Conservation (phyloP, 1,140 invertebrate genomes). For the Drosophila repletoides region DNA sequence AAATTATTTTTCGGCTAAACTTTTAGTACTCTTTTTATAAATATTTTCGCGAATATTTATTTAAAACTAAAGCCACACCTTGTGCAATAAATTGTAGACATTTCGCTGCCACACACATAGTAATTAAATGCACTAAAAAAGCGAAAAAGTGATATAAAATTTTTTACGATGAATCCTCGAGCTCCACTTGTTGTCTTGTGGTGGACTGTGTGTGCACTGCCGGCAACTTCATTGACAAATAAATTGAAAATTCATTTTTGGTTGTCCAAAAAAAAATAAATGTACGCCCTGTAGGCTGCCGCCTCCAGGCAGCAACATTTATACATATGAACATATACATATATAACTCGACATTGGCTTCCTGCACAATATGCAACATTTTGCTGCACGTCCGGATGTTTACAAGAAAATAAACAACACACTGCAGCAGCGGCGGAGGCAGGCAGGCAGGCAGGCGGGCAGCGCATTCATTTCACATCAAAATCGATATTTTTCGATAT, state of each 20-base stretch:
- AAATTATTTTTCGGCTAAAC: constrained; percentile 47
- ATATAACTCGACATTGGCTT: constrained; percentile 38
- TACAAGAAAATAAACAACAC: constrained; percentile 75
- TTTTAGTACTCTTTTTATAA: constrained; percentile 21
- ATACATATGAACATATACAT: constrained; percentile 13
- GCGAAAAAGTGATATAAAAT: constrained; percentile 61
- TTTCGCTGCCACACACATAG: constrained; percentile 51
- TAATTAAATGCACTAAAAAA: constrained; percentile 67
- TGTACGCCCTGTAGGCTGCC: constrained; percentile 57
- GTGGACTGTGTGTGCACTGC: constrained; percentile 67
- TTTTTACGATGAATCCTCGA: constrained; percentile 19
- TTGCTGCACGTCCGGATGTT: constrained; percentile 78
- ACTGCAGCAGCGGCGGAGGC: too few species aligned
- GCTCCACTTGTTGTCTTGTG: constrained; percentile 16
- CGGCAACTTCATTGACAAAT: constrained; percentile 76
- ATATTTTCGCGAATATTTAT: background rate
- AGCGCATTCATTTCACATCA: constrained; percentile 51
- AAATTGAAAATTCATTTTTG: constrained; percentile 56
- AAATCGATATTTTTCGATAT: constrained; percentile 36
- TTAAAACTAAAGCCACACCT: constrained; percentile 59
- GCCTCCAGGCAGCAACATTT: constrained; percentile 30
- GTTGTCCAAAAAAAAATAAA: constrained; percentile 38
- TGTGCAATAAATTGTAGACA: constrained; percentile 71
- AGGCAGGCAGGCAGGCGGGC: too few species aligned
- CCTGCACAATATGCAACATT: constrained; percentile 77